Percentiles rank a stretch among this genome's conserved stretches.
These are phyloP conservation scores for Dreissena rostriformis DNA, from an alignment of 1,140 invertebrate species.

Conservation along the genomic window DNA sequence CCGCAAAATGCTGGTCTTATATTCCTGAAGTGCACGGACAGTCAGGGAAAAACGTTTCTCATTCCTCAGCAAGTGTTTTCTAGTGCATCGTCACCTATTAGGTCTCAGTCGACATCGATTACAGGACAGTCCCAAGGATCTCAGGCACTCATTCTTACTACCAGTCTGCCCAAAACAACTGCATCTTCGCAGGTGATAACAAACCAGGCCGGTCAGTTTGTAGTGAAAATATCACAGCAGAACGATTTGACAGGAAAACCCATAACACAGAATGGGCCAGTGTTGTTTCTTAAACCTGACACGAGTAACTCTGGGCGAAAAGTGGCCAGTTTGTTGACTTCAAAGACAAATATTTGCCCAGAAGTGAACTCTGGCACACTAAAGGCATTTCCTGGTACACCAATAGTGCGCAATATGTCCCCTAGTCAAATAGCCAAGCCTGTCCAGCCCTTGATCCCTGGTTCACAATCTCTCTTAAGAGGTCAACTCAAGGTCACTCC, in stretches of 20 bases:
- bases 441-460: neutral
- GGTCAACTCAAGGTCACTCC: slow-evolving; percentile 66
- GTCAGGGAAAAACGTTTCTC: slow-evolving; percentile 60
- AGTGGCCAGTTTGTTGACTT: neutral
- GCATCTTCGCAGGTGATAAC: neutral
- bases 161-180: neutral
- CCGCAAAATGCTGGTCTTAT: slow-evolving; percentile 38
- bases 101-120: neutral
- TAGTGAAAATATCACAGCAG: neutral
- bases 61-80: slow-evolving; percentile 59
- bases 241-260: slow-evolving; percentile 5
- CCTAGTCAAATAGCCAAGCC: slow-evolving; percentile 24
- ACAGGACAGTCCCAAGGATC: neutral
- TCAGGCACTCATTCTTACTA: neutral
- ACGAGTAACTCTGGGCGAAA: slow-evolving; percentile 22
- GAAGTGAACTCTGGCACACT: neutral
- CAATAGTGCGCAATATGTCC: slow-evolving; percentile 12
- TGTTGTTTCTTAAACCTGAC: slow-evolving; percentile 51
- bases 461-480: slow-evolving; percentile 31
- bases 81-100: slow-evolving; percentile 14
- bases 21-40: slow-evolving; percentile 60
- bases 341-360: neutral
- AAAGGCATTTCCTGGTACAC: neutral
- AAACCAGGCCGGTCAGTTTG: neutral
- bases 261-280: slow-evolving; percentile 43